Evolutionary conservation across 2,113 vertebrate genomes (phyloP).

Genomic region (Ciconia boyciana): DNA sequence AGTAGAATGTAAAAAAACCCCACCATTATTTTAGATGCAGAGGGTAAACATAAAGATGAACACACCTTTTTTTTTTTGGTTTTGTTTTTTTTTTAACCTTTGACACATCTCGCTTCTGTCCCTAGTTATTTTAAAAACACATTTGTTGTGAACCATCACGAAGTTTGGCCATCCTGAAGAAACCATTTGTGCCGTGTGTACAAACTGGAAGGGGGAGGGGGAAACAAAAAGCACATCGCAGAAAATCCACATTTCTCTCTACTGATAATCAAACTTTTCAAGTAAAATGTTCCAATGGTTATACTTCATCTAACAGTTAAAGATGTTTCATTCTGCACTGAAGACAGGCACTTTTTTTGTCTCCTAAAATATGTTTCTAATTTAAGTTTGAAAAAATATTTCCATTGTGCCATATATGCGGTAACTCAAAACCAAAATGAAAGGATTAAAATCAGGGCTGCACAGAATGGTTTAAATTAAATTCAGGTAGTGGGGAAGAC

Average conservation of each 20-base stretch:
- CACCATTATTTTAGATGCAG: background rate
- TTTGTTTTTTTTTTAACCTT: background rate
- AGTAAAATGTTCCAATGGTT: constrained; percentile 28
- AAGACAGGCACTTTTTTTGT: constrained; percentile 55
- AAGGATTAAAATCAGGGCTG: constrained; percentile 76
- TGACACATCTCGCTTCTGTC: background rate
- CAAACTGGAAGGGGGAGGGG: background rate
- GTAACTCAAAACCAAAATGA: constrained; percentile 83
- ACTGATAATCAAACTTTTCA: background rate
- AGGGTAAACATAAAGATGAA: background rate
- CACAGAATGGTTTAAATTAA: constrained; percentile 83
- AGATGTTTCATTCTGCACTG: constrained; percentile 66
- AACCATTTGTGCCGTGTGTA: background rate
- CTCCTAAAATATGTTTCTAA: constrained; percentile 77
- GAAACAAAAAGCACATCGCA: background rate
- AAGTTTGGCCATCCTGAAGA: background rate
- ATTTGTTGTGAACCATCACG: background rate
- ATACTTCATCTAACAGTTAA: constrained; percentile 61
- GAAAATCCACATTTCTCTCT: background rate
- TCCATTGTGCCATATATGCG: constrained; percentile 77
- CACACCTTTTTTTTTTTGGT: background rate
- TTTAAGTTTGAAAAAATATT: constrained; percentile 79
- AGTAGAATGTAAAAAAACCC: background rate
- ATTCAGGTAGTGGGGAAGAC: constrained; percentile 77
- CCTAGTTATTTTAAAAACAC: background rate